These are phyloP conservation scores for Cuniculus paca DNA, from an alignment of 2,797 vertebrate species.

Conservation along the genomic window DNA sequence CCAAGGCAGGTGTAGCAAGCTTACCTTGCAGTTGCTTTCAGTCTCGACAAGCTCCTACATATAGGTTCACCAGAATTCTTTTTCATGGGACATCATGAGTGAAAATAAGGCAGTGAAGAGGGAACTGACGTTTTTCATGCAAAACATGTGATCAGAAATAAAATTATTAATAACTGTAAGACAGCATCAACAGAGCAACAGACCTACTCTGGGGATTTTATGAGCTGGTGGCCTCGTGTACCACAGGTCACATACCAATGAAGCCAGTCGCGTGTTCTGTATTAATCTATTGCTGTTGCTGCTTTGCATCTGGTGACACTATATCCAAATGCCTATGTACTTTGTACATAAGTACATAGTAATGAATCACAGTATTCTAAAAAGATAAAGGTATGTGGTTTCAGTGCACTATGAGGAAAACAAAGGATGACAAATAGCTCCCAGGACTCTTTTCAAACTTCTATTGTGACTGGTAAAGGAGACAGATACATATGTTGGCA, in stretches of 20 bases:
- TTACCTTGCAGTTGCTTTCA: background rate
- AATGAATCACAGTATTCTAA: conserved; percentile 11
- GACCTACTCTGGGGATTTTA: background rate
- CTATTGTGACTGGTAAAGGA: conserved; percentile 59
- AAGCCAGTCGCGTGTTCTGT: background rate
- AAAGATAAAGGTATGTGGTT: conserved; percentile 44
- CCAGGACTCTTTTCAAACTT: conserved; percentile 72
- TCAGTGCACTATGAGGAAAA: conserved; percentile 58
- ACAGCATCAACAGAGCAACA: background rate
- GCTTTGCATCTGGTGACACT: conserved; percentile 49
- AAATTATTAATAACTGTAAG: background rate
- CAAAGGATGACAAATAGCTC: conserved; percentile 63
- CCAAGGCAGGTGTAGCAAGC: background rate
- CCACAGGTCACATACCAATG: background rate
- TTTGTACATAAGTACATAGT: background rate
- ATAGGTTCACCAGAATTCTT: background rate
- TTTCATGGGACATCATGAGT: no score
- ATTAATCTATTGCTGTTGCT: background rate
- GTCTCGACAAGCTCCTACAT: background rate
- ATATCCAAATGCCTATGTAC: conserved; percentile 52
- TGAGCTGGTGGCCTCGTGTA: background rate
- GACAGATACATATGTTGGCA: conserved; percentile 78
- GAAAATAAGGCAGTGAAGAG: background rate
- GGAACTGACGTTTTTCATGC: background rate
- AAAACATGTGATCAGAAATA: background rate